Evolutionary conservation across 2,113 vertebrate genomes (phyloP).

Genomic region (Cavia porcellus): DNA sequence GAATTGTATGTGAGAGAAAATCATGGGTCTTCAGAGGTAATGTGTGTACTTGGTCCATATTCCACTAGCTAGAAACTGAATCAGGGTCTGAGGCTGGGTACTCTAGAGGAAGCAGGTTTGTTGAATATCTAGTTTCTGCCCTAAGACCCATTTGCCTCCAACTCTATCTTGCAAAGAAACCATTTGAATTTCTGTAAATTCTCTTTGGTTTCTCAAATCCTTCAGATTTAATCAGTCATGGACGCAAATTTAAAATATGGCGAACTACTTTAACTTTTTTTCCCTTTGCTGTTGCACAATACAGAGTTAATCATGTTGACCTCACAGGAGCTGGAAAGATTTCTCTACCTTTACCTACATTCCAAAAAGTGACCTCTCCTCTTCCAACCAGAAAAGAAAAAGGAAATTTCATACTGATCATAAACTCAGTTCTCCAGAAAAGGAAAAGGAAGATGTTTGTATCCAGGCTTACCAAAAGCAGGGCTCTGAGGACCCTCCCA

Average conservation of each 20-base stretch:
- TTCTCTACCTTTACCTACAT: not conserved
- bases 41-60: not conserved
- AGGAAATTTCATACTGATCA: conserved; percentile 14
- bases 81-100: not conserved
- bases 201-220: conserved; percentile 36
- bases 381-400: conserved; percentile 16
- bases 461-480: not conserved
- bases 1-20: not conserved
- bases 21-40: not conserved
- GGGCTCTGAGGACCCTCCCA: not conserved
- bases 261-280: not conserved
- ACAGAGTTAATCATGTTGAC: not conserved
- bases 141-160: not conserved
- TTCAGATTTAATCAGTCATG: not conserved
- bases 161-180: not conserved
- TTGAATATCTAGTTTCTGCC: not conserved
- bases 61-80: not conserved
- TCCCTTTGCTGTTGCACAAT: not conserved
- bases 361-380: not conserved
- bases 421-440: not conserved
- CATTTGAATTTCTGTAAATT: not conserved
- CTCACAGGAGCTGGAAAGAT: not conserved
- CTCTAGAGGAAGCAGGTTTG: not conserved
- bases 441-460: conserved; percentile 8
- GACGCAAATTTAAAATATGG: not conserved